Evolutionary conservation across 2,888 invertebrate species (phyloP).

Genomic region (Nebria salina): DNA sequence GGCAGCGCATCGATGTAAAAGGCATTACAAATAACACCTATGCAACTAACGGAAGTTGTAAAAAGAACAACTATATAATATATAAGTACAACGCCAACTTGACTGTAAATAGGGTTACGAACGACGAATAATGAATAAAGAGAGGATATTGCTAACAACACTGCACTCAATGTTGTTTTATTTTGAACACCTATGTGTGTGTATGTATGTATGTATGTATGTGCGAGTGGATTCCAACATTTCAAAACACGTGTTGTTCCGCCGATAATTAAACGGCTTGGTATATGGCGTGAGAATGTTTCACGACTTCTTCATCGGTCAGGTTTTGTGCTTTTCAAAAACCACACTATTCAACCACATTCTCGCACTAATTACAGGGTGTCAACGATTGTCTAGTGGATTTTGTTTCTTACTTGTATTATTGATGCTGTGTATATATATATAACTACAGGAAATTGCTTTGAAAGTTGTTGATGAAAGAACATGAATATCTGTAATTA

Average conservation of each 20-base stretch:
- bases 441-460: neutral
- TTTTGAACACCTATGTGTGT: neutral
- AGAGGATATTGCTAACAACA: conserved; percentile 1
- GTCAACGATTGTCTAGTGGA: conserved; percentile 1
- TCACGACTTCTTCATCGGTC: neutral
- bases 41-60: neutral
- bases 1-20: neutral
- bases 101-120: neutral
- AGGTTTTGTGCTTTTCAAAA: neutral
- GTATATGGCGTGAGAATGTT: neutral
- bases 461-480: neutral
- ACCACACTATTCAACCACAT: neutral
- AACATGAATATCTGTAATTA: neutral
- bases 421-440: neutral
- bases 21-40: neutral
- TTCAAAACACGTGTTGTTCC: neutral
- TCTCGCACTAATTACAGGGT: neutral
- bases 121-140: neutral
- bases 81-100: no score
- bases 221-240: neutral
- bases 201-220: neutral
- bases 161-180: neutral
- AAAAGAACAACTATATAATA: neutral
- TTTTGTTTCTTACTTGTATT: neutral
- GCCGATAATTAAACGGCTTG: neutral